Base-by-base conservation (phyloP, 2,888 invertebrate species). In the Eubasilissa splendida region DNA sequence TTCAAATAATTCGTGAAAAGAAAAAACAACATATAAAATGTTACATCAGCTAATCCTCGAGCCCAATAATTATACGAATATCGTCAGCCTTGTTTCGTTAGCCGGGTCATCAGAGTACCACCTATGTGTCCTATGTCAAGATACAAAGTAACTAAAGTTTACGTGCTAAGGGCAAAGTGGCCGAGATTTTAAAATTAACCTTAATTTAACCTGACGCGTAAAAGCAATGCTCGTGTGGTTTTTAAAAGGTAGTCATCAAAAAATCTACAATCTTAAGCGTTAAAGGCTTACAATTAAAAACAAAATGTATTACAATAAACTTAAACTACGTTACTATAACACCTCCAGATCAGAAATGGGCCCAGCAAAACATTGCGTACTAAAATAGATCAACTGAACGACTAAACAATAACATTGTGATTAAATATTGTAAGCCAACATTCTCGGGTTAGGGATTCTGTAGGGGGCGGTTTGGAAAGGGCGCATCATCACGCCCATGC, bases 1-100 rank as follows among this genome's bases (percentile, higher is more conserved):
- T 77, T 56, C 59, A 66, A 77, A 70, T 54, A 70, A 77, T 77
- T 77, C 70, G 70, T 77, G 70, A 77, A 77, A 77, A 77, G 70
- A 50, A 77, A 22, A 77, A 77, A 77, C 58, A 68, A 59, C 59
- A 77, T 77, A 77, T 77, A 77, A 77, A 77, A 70, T 56, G 53
- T 73, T 77, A 77, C 58, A 77, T 77, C 77, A 14, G 70, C 73
- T 63, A 63, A 31, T 56, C 42, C 4, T 42, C 53, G 53, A 31
- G 73, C 58, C 33, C 73, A 56, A 73, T 73, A 56, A 31, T 53
- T 11, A 22, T 53, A 22, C 73, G 65, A 22, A 22, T 73, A 73
- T 73, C 73, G 73, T 73, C 56, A 73, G 73, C 73, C 73, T 22
- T 63, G 53, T 31, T 52, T 53, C 73, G 73, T 54, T 10, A 33